phyloP scores from a whole-genome alignment of 2,888 invertebrate genomes.

The Leptogaster cylindrica region DNA sequence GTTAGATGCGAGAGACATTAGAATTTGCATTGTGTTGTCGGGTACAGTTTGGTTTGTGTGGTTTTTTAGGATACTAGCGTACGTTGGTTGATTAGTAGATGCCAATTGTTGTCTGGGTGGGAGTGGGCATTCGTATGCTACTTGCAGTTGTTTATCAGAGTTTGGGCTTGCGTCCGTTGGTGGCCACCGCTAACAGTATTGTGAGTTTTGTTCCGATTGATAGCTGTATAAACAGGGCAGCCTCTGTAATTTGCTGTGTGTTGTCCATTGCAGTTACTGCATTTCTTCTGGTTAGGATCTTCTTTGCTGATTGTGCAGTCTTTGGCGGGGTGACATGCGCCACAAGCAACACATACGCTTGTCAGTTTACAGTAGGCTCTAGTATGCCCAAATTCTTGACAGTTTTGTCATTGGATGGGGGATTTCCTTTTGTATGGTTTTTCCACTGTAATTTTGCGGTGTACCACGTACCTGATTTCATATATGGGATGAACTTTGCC shows the following conservation, averaged over 20 bases:
- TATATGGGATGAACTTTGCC: not conserved
- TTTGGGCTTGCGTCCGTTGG: not conserved
- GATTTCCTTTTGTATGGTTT: not conserved
- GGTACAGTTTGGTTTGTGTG: not conserved
- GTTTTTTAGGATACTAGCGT: not conserved
- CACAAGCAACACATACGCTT: conserved; percentile 2
- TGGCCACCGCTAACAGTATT: not conserved
- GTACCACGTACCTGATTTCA: not conserved
- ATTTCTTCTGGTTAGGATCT: not conserved
- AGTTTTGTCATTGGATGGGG: not conserved
- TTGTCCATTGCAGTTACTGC: not conserved
- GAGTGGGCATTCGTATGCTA: not conserved
- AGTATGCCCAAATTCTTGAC: conserved; percentile 12
- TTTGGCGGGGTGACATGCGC: not conserved
- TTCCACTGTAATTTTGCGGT: conserved; percentile 3
- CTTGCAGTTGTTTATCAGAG: not conserved
- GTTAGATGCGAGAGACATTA: not conserved
- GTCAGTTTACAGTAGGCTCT: not conserved
- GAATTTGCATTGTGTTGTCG: not conserved
- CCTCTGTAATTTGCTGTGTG: conserved; percentile 1
- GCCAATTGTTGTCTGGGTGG: not conserved
- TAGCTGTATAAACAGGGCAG: not conserved
- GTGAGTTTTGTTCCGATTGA: not conserved
- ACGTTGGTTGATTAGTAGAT: not conserved
- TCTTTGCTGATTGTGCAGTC: not conserved